Conservation (phyloP, 2,888 invertebrate genomes). For the Cylloceria caligata region DNA sequence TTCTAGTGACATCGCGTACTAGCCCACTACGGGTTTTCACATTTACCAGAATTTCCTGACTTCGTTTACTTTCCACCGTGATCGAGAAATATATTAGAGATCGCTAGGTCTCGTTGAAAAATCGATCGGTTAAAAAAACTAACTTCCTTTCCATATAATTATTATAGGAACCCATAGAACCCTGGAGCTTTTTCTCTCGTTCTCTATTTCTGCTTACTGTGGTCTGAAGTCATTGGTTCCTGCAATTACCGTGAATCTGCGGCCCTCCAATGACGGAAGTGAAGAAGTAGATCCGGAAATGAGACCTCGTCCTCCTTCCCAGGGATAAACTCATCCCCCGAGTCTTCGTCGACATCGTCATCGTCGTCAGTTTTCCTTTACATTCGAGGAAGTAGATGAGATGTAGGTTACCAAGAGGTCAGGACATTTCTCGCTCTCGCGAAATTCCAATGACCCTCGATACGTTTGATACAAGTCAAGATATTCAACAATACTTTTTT, state of each 20-base stretch:
- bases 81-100: conserved; percentile 5
- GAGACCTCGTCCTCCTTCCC: conserved; percentile 72
- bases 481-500: neutral
- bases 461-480: neutral
- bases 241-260: conserved; percentile 67
- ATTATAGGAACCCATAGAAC: conserved; percentile 25
- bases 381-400: conserved; percentile 14
- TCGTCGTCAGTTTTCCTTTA: conserved; percentile 43
- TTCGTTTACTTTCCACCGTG: neutral
- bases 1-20: conserved; percentile 19
- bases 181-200: conserved; percentile 20
- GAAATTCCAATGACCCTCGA: neutral
- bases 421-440: conserved; percentile 18
- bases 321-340: conserved; percentile 20
- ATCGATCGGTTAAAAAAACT: conserved; percentile 26
- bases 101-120: neutral
- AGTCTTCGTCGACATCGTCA: conserved; percentile 22
- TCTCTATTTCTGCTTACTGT: conserved; percentile 17
- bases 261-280: conserved; percentile 68
- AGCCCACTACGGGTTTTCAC: neutral
- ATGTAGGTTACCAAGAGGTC: conserved; percentile 48
- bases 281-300: conserved; percentile 80
- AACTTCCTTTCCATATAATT: conserved; percentile 30
- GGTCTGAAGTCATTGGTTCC: conserved; percentile 54
- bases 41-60: conserved; percentile 19